Base-by-base conservation (phyloP, 2,888 invertebrate genomes). In the Eupithecia subfuscata region DNA sequence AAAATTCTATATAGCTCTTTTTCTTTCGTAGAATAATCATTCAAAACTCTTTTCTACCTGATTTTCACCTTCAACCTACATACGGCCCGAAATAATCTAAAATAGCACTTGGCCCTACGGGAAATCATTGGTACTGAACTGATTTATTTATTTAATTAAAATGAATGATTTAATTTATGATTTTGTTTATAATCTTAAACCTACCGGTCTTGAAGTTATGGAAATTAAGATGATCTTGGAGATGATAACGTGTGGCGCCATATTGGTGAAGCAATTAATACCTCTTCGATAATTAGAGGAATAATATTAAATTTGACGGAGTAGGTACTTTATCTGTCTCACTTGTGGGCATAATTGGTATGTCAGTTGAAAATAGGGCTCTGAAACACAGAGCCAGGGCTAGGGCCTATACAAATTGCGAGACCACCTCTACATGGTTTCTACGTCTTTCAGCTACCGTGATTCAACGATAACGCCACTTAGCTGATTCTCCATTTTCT, bases 131-230 rank as follows among this genome's bases (percentile, higher is more conserved):
- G 9, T 5, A n/a, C n/a, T n/a, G 37, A 16, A 65, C 65, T 65
- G 65, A 65, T 65, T 65, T 67, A 67, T 40, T 67, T 67, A 67
- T 67, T 56, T 60, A 67, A 67, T 67, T 67, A 40, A 67, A 40
- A 67, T 67, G n/a, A 67, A 12, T 37, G 56, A 69, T 69, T 69
- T 37, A 69, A 69, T 69, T 69, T 69, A 67, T 67, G 40, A n/a
- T 37, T 67, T 67, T 67, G 65, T 67, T 67, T 67, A 40, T 67
- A 60, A 25, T 60, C 12, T 67, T 0, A 37, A n/a, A 37, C 34
- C 65, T 67, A 37, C 65, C 60, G 73, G 14, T 69, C 74, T 74
- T 76, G 76, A 74, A 71, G 65, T 67, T 69, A 76, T 76, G 73
- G 73, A 73, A 73, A 76, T 76, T 25, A 64, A 37, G 22, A 37